A percentile compares a stretch with the other conserved stretches of the same genome.
These are phyloP conservation scores for Casuarius casuarius DNA, from an alignment of 2,113 vertebrate species.

Conservation along the genomic window DNA sequence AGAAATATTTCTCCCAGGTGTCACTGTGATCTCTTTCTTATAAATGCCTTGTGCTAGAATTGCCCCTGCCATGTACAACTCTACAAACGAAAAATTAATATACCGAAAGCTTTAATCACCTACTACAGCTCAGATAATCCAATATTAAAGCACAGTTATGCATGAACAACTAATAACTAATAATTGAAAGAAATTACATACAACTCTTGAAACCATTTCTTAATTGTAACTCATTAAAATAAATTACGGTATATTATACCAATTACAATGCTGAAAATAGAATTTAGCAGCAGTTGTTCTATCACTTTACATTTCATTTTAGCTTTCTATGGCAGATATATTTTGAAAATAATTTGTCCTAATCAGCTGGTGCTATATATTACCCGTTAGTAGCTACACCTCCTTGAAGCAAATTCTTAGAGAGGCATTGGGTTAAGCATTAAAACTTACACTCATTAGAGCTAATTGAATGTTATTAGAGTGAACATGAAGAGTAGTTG, in stretches of 20 bases:
- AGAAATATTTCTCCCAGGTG: background rate
- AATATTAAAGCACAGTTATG: slow-evolving; percentile 76
- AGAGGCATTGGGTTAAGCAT: slow-evolving; percentile 19
- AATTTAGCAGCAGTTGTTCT: slow-evolving; percentile 76
- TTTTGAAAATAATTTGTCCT: slow-evolving; percentile 67
- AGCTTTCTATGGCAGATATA: slow-evolving; percentile 55
- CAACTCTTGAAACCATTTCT: slow-evolving; percentile 74
- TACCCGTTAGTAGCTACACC: slow-evolving; percentile 36
- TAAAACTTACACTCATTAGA: slow-evolving; percentile 27
- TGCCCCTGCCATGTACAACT: background rate
- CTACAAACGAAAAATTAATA: slow-evolving; percentile 19
- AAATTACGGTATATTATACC: slow-evolving; percentile 79
- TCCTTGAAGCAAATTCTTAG: slow-evolving; percentile 38
- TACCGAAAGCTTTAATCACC: slow-evolving; percentile 50
- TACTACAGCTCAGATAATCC: slow-evolving; percentile 57
- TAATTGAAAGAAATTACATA: slow-evolving; percentile 79
- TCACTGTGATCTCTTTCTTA: background rate
- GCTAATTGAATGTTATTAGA: slow-evolving; percentile 42
- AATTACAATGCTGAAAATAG: slow-evolving; percentile 80
- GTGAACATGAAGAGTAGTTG: background rate
- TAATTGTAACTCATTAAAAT: slow-evolving; percentile 81
- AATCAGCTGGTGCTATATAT: slow-evolving; percentile 45
- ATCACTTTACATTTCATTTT: slow-evolving; percentile 72
- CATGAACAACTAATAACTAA: slow-evolving; percentile 79
- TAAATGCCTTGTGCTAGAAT: background rate